Evolutionary conservation across 2,113 vertebrate species (phyloP).

Genomic region (Cathartes aura): DNA sequence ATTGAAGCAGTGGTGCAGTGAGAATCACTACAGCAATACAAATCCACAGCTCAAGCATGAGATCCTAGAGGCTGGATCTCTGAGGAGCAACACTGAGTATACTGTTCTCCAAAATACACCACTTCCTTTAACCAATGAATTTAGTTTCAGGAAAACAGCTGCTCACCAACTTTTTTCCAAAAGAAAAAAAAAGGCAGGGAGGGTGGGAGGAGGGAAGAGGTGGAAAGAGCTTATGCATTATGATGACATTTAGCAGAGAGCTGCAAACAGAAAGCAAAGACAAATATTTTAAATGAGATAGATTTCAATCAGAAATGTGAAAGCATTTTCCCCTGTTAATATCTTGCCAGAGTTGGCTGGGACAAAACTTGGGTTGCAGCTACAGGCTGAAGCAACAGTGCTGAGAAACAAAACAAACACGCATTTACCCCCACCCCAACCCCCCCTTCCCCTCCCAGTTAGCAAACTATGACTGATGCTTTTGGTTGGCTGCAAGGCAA

Average conservation of each 20-base stretch:
- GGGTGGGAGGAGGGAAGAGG: neutral
- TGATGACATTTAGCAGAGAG: neutral
- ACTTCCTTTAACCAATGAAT: neutral
- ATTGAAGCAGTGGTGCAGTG: neutral
- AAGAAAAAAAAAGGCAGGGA: neutral
- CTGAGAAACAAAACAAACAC: conserved; percentile 7
- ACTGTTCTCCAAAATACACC: neutral
- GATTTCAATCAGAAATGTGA: neutral
- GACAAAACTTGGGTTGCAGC: conserved; percentile 19
- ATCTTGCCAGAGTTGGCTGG: neutral
- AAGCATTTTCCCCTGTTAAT: neutral
- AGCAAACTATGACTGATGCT: conserved; percentile 45
- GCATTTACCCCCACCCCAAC: neutral
- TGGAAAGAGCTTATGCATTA: neutral
- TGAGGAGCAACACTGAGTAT: neutral
- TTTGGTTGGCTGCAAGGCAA: conserved; percentile 51
- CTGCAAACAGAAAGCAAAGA: conserved; percentile 14
- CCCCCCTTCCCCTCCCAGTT: neutral
- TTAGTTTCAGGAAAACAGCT: neutral
- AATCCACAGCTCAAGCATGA: conserved; percentile 7
- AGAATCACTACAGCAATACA: neutral
- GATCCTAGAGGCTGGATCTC: neutral
- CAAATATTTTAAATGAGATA: neutral
- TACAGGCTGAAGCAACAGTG: neutral
- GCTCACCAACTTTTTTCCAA: neutral